Base-by-base conservation (phyloP, 2,888 invertebrate species). In the Harpalus rufipes region DNA sequence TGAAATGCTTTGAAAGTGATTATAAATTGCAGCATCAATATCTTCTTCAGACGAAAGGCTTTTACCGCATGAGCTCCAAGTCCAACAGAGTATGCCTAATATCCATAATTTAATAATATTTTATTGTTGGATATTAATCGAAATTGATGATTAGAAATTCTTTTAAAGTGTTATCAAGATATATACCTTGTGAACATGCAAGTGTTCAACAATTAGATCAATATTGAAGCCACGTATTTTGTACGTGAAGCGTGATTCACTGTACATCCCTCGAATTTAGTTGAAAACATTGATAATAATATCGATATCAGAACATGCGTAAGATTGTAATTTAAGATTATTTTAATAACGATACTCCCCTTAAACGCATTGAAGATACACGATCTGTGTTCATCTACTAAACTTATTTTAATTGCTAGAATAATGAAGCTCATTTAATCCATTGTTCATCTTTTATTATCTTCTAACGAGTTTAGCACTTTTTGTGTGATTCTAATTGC, bases 331-430 rank as follows among this genome's bases (percentile, higher is more conserved):
- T 79, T 41, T 59, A 61, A 61, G 79, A 61, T 79, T 39, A 41
- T 32, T 79, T 59, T 41, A 79, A 58, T 79, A 78, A 79, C 39
- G 32, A 41, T 39, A 79, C 78, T 74, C 72, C 72, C 72, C 72
- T 44, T 41, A 68, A n/a, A 14, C 72, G 41, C 44, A 74, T 51
- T 74, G 41, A 16, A 74, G 72, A 74, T 74, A 44, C 6, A 10
- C 10, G 18, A 51, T 74, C 72, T 44, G 51, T 41, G n/a, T 74
- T 74, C 44, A 74, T 74, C 41, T 74, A 74, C 41, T 74, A 74
- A 74, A 74, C 72, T 4, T 18, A 18, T 74, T 16, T 16, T 74
- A 74, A 51, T 74, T 44, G 51, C 72, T 14, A n/a, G 39, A 74
- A 74, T 74, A 74, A 74, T 74, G 8, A 41, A 18, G 5, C 12